Conservation (phyloP, 1,140 invertebrate genomes). For the Drosophila takahashii region DNA sequence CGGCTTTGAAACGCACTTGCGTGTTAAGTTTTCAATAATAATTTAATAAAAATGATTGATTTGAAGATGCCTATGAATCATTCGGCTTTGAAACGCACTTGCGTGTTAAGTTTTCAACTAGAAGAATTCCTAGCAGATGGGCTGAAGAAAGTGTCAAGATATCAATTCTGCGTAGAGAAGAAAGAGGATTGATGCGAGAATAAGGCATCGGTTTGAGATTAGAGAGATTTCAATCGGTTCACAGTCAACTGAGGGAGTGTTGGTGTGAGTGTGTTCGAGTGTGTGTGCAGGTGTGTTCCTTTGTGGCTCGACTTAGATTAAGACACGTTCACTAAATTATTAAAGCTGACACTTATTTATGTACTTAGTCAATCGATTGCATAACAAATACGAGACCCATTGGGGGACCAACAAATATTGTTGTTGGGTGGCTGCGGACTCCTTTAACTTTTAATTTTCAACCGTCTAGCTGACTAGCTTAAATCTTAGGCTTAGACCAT, state of each 20-base stretch:
- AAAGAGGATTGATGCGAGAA: constrained; percentile 25
- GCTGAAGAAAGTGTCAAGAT: constrained; percentile 11
- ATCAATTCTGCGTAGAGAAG: constrained; percentile 20
- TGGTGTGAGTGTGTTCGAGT: constrained; percentile 8
- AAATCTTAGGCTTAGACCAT: constrained; percentile 53
- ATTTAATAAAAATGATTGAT: neutral
- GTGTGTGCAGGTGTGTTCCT: constrained; percentile 26
- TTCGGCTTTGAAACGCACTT: constrained; percentile 12
- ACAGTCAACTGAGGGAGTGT: constrained; percentile 29
- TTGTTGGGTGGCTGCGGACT: constrained; percentile 23
- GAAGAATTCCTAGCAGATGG: constrained; percentile 11
- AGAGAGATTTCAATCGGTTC: constrained; percentile 71
- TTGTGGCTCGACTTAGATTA: constrained; percentile 69
- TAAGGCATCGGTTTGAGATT: constrained; percentile 48
- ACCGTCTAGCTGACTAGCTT: constrained; percentile 30
- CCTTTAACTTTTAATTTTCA: constrained; percentile 34
- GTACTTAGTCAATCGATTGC: constrained; percentile 73
- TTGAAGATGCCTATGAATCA: too few species aligned
- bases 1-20: constrained; percentile 12
- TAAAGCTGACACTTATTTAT: constrained; percentile 82
- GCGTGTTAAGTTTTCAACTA: constrained; percentile 10
- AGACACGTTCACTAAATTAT: constrained; percentile 79
- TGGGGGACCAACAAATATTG: constrained; percentile 22
- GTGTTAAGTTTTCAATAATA: too few species aligned
- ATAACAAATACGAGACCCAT: constrained; percentile 66